A percentile compares a stretch with the other conserved stretches of the same genome.
Conservation (phyloP, 2,797 vertebrate genomes). For the Sebastes hubbsi region DNA sequence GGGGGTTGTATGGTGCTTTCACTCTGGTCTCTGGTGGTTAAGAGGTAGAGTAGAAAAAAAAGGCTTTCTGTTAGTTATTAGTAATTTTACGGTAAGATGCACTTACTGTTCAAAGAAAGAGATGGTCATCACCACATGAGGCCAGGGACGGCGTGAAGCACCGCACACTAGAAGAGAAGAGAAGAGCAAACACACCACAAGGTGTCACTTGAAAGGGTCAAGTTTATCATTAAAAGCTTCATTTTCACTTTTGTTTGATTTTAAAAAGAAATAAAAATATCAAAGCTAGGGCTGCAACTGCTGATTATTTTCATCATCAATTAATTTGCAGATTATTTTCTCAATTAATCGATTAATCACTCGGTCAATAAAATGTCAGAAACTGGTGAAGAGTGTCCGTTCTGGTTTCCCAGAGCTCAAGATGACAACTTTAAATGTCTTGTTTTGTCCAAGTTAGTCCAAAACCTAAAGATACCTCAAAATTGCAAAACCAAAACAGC, state of each 20-base stretch:
- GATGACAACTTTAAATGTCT: no score
- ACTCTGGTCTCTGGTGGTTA: neutral
- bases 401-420: accelerated
- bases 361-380: no score
- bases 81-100: neutral
- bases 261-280: no score
- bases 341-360: no score
- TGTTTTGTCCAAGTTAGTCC: no score
- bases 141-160: accelerated
- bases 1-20: neutral
- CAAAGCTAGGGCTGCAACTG: no score
- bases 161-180: neutral
- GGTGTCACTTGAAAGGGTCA: neutral
- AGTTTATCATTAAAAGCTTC: neutral
- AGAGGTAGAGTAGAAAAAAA: neutral
- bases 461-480: no score
- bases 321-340: no score
- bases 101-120: neutral
- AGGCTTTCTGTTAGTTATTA: neutral
- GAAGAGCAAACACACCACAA: neutral
- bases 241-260: no score
- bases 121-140: neutral
- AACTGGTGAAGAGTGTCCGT: no score
- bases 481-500: no score
- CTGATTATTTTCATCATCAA: no score